Evolutionary conservation across 2,113 vertebrate genomes (phyloP).

Genomic region (Plecturocebus donacophilus): DNA sequence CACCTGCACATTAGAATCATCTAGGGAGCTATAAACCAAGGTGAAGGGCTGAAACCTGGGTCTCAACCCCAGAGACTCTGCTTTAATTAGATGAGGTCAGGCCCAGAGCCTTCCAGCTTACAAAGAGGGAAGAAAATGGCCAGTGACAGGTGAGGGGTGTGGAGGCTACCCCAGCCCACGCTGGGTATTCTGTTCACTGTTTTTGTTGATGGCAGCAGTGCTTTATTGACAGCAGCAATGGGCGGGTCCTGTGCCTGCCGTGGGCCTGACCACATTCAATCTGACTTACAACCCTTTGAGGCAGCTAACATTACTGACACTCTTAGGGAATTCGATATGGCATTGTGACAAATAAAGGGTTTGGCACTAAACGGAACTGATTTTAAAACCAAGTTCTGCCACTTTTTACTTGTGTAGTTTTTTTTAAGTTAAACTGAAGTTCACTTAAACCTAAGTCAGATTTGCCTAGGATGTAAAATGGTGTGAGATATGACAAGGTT

Average conservation of each 20-base stretch:
- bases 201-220: neutral
- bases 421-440: neutral
- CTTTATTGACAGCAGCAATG: neutral
- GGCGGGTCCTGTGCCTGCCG: neutral
- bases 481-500: too few relatives aligned
- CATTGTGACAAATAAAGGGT: neutral
- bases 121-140: neutral
- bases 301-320: neutral
- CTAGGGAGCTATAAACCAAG: neutral
- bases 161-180: too few relatives aligned
- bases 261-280: neutral
- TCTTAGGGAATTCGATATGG: neutral
- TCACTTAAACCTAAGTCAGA: slow-evolving; percentile 10
- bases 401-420: neutral
- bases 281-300: neutral
- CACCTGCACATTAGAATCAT: neutral
- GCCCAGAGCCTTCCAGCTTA: neutral
- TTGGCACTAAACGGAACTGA: neutral
- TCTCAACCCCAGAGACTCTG: neutral
- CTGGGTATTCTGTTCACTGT: neutral
- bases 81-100: neutral
- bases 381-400: slow-evolving; percentile 24
- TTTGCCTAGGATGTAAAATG: neutral
- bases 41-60: neutral
- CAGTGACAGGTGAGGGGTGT: accelerated